Evolutionary conservation across 2,113 vertebrate genomes (phyloP).

Genomic region (Grammomys dolichurus): DNA sequence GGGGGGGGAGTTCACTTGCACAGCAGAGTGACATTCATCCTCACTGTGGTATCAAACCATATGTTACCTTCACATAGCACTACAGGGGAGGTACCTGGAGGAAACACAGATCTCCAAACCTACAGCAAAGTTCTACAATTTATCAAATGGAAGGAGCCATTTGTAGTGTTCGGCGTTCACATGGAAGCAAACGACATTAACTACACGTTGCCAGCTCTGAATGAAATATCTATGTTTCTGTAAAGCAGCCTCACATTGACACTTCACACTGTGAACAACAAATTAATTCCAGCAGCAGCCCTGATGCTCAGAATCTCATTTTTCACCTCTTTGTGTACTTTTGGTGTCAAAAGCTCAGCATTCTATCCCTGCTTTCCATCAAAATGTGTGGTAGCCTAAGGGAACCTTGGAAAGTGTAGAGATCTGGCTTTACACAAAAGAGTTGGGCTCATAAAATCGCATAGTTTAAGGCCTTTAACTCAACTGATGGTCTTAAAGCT

Average conservation of each 20-base stretch:
- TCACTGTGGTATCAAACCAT: neutral
- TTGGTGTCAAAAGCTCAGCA: conserved; percentile 75
- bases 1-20: neutral
- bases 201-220: conserved; percentile 34
- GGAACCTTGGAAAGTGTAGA: conserved; percentile 65
- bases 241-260: conserved; percentile 19
- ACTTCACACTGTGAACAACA: conserved; percentile 70
- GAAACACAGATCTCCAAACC: conserved; percentile 19
- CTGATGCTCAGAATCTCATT: conserved; percentile 73
- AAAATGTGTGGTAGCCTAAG: conserved; percentile 38
- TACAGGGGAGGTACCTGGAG: neutral
- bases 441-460: neutral
- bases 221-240: conserved; percentile 29
- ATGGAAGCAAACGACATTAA: conserved; percentile 69
- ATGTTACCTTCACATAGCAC: neutral
- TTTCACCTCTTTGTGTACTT: conserved; percentile 76
- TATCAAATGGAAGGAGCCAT: conserved; percentile 74
- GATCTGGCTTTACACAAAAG: conserved; percentile 44
- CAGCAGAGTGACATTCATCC: neutral
- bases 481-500: neutral
- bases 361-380: conserved; percentile 62
- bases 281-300: conserved; percentile 79
- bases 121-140: conserved; percentile 70
- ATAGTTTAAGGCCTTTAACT: neutral
- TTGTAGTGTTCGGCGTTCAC: conserved; percentile 61